Evolutionary conservation across 2,113 vertebrate genomes (phyloP).

Genomic region (Pleuronectes platessa): DNA sequence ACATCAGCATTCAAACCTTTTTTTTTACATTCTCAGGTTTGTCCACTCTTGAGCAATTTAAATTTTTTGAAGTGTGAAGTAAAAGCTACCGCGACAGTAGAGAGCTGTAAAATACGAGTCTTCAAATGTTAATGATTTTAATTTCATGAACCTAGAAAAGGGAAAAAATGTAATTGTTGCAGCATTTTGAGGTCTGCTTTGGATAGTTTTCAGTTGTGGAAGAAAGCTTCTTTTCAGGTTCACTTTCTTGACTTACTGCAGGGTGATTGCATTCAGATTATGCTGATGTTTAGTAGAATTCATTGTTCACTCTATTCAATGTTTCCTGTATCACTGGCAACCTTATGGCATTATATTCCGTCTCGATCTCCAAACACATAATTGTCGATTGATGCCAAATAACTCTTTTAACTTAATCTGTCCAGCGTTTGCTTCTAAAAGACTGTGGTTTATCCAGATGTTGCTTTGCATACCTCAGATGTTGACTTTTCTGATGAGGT

Average conservation of each 20-base stretch:
- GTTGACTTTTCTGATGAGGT: constrained; percentile 1
- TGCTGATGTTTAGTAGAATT: not conserved
- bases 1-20: too few species aligned
- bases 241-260: too few species aligned
- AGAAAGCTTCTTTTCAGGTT: not conserved
- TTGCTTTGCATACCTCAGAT: not conserved
- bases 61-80: not conserved
- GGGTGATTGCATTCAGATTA: not conserved
- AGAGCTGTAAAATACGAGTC: not conserved
- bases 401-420: not conserved
- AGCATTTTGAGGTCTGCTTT: too few species aligned
- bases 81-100: not conserved
- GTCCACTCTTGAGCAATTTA: not conserved
- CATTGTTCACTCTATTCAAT: not conserved
- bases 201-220: not conserved
- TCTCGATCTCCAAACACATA: not conserved
- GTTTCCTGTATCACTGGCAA: not conserved
- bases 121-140: not conserved
- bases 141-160: not conserved
- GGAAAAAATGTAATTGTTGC: not conserved
- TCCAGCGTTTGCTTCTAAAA: not conserved
- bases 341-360: not conserved
- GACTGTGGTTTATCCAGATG: not conserved
- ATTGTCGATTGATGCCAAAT: not conserved
- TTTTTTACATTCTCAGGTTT: too few species aligned